These are phyloP conservation scores for Garra rufa DNA, from an alignment of 2,113 vertebrate genomes.

Conservation along the genomic window DNA sequence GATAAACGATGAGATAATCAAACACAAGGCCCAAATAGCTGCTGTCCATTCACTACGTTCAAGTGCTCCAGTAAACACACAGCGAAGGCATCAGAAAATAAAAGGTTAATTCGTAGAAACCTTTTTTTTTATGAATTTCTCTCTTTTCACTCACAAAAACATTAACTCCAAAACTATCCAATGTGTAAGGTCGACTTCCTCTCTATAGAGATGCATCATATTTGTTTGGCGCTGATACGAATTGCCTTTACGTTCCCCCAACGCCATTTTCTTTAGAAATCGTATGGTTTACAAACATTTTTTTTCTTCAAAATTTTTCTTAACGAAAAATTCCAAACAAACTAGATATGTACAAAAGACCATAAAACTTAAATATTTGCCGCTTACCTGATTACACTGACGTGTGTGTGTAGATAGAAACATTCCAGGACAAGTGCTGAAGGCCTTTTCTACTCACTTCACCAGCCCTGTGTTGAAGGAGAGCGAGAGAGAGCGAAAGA, in stretches of 20 bases:
- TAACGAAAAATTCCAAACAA: too few relatives aligned
- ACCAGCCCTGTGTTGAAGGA: constrained; percentile 70
- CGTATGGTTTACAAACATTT: neutral
- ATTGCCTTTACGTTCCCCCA: neutral
- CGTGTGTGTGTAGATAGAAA: constrained; percentile 41
- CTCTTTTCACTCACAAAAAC: constrained; percentile 2
- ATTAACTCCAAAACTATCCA: constrained; percentile 29
- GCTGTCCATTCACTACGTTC: neutral
- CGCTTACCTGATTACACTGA: constrained; percentile 49
- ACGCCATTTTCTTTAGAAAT: constrained; percentile 2
- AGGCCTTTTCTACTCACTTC: constrained; percentile 60
- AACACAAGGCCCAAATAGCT: constrained; percentile 17
- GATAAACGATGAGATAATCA: constrained; percentile 12
- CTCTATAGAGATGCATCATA: neutral
- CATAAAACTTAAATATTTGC: too few relatives aligned
- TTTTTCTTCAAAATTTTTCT: too few relatives aligned
- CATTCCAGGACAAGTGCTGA: constrained; percentile 55
- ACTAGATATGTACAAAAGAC: too few relatives aligned
- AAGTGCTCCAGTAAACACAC: constrained; percentile 24
- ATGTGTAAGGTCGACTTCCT: constrained; percentile 2
- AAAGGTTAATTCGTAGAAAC: neutral
- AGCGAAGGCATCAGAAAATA: neutral
- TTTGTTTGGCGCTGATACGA: neutral
- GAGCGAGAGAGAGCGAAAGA: constrained; percentile 72
- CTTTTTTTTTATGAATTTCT: too few relatives aligned